Base-by-base conservation (phyloP, 2,113 vertebrate genomes). In the Protomyctophum bolini region DNA sequence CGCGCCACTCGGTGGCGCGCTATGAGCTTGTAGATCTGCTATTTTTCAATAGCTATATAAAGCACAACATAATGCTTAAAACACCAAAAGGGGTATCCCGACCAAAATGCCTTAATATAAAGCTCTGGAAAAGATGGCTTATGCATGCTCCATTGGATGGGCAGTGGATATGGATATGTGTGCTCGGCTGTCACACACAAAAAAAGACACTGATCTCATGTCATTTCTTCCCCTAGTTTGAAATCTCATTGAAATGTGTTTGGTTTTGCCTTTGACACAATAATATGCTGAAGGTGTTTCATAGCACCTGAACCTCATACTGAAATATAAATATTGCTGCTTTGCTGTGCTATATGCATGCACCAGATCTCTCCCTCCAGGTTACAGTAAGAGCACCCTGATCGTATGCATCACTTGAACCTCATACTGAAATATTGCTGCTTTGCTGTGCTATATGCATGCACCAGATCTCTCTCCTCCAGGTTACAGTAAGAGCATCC, bases 61-160 rank as follows among this genome's bases (percentile, higher is more conserved):
- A n/a, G n/a, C n/a, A n/a, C n/a, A n/a, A n/a, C n/a, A n/a, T n/a
- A n/a, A n/a, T n/a, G n/a, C n/a, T n/a, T n/a, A n/a, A n/a, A n/a
- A n/a, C n/a, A n/a, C n/a, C n/a, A n/a, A n/a, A n/a, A n/a, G n/a
- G n/a, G n/a, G n/a, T n/a, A n/a, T n/a, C n/a, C n/a, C n/a, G n/a
- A n/a, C n/a, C n/a, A n/a, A n/a, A n/a, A n/a, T n/a, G n/a, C n/a
- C n/a, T n/a, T n/a, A 87, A 87, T 88, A 86, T 78, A 85, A 89
- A 87, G 86, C 77, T 83, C 70, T 73, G 85, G 83, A 81, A 86
- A 86, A 71, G 77, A 76, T 70, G 82, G 83, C 80, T 88, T 79
- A 83, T 64, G 61, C 84, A 83, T 87, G 87, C 86, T 87, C 84
- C 72, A 82, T 84, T 56, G 69, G 79, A 79, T 60, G 83, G 82